Conservation (phyloP, 2,113 vertebrate species). For the Thymallus thymallus region DNA sequence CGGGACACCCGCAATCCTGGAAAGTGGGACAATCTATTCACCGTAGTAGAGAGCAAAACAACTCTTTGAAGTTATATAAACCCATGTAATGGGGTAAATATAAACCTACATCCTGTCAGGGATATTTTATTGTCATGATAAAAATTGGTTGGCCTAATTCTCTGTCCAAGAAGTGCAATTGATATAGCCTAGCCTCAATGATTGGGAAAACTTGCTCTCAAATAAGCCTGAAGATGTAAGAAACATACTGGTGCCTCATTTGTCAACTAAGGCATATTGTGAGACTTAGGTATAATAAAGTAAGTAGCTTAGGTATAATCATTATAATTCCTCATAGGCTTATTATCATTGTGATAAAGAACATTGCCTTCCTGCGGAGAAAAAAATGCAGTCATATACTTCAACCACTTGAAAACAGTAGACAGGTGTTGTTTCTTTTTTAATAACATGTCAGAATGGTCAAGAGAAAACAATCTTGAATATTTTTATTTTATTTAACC, state of each 20-base stretch:
- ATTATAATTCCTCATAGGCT: neutral
- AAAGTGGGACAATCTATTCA: constrained; percentile 36
- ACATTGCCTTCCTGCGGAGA: neutral
- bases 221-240: too few species aligned
- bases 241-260: too few species aligned
- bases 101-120: neutral
- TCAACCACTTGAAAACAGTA: too few species aligned
- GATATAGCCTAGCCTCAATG: neutral
- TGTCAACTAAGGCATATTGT: too few species aligned
- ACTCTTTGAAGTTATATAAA: constrained; percentile 58
- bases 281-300: neutral
- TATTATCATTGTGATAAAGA: neutral
- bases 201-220: too few species aligned
- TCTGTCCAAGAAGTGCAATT: neutral
- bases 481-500: too few species aligned
- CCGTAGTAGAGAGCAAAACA: constrained; percentile 46
- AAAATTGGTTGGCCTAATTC: neutral
- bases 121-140: neutral
- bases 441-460: too few species aligned
- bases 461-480: too few species aligned
- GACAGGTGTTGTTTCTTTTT: too few species aligned
- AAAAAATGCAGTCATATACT: neutral
- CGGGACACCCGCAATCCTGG: constrained; percentile 50
- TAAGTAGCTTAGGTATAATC: neutral
- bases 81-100: neutral